Conservation (phyloP, 37 sponge, comb jelly and placozoan genomes). For the Bolinopsis microptera region DNA sequence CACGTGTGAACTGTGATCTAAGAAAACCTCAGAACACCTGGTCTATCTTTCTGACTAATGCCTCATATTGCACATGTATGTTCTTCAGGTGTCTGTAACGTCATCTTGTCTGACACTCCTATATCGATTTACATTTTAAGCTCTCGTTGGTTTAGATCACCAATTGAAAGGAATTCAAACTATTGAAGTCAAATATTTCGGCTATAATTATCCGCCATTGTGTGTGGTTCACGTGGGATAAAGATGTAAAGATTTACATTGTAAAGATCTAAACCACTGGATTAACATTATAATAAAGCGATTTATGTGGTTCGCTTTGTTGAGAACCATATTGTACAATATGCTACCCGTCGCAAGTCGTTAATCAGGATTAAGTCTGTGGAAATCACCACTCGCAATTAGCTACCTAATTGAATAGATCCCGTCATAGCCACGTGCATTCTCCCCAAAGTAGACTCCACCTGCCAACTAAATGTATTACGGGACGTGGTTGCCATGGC, state of each 20-base stretch:
- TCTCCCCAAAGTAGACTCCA: neutral
- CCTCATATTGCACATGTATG: too few relatives aligned
- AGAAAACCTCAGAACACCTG: too few relatives aligned
- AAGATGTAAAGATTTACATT: too few relatives aligned
- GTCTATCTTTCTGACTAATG: too few relatives aligned
- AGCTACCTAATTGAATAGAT: neutral
- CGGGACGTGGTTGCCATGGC: neutral
- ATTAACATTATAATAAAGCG: too few relatives aligned
- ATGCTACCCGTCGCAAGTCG: neutral
- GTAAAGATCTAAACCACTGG: too few relatives aligned
- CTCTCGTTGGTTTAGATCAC: neutral
- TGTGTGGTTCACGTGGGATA: too few relatives aligned
- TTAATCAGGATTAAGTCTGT: neutral
- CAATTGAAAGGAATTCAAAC: neutral
- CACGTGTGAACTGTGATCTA: too few relatives aligned
- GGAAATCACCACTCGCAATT: neutral
- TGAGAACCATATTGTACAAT: neutral
- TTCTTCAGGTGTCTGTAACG: too few relatives aligned
- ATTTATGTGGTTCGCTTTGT: too few relatives aligned
- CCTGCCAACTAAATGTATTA: neutral
- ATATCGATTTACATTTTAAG: neutral
- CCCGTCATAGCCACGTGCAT: neutral
- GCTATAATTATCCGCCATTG: neutral
- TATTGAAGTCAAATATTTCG: neutral
- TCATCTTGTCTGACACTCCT: neutral